A percentile compares a stretch with the other conserved stretches of the same genome.
These are phyloP conservation scores for Nanorana parkeri DNA, from an alignment of 2,113 vertebrate genomes.

Conservation along the genomic window DNA sequence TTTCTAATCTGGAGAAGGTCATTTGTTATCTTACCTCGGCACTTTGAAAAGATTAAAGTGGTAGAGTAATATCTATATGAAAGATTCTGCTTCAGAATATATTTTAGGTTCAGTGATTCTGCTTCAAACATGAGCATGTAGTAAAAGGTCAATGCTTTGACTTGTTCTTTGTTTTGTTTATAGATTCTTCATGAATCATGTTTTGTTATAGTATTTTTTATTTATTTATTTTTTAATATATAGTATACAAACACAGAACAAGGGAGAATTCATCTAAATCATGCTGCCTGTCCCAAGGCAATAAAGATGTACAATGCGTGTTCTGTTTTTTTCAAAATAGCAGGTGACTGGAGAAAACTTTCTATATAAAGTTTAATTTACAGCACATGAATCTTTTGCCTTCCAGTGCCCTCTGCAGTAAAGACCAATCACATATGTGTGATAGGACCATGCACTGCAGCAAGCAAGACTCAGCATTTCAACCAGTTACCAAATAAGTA, in stretches of 20 bases:
- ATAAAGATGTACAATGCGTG: constrained; percentile 39
- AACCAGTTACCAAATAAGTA: neutral
- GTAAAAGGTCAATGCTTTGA: constrained; percentile 67
- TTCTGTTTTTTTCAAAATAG: constrained; percentile 18
- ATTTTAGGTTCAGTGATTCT: constrained; percentile 65
- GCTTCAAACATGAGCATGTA: constrained; percentile 62
- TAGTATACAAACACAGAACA: constrained; percentile 43
- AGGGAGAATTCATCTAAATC: constrained; percentile 38
- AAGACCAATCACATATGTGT: constrained; percentile 26
- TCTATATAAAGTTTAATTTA: constrained; percentile 21
- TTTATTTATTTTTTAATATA: constrained; percentile 28
- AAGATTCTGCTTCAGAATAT: constrained; percentile 65
- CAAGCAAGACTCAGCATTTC: neutral
- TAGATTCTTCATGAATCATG: constrained; percentile 58
- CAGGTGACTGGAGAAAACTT: constrained; percentile 18
- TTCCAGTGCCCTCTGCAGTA: constrained; percentile 43
- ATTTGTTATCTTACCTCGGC: constrained; percentile 73
- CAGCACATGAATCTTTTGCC: constrained; percentile 19
- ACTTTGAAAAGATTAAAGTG: constrained; percentile 77
- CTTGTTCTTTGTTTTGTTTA: constrained; percentile 53
- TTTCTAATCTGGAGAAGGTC: constrained; percentile 73
- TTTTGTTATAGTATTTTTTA: constrained; percentile 52
- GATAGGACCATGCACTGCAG: neutral
- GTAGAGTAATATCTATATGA: constrained; percentile 58
- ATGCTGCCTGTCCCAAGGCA: constrained; percentile 17